Evolutionary conservation across 2,113 vertebrate genomes (phyloP).

Genomic region (Menidia beryllina): DNA sequence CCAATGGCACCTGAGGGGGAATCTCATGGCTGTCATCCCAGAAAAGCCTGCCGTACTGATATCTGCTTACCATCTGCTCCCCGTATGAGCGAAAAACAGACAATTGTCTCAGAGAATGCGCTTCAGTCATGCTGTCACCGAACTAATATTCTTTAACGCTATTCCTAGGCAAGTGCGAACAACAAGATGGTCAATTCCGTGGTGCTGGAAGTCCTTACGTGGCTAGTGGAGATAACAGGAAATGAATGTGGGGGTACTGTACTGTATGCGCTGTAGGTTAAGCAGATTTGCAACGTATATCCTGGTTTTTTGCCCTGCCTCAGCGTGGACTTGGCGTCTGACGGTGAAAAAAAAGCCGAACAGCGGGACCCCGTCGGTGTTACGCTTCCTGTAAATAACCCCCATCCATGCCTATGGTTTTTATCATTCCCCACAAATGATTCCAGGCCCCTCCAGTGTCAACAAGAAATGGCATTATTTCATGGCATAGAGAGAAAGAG

Average conservation of each 20-base stretch:
- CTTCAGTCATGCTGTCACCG: constrained; percentile 70
- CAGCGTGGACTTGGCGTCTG: constrained; percentile 70
- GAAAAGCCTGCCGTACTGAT: constrained; percentile 83
- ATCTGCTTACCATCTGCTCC: constrained; percentile 86
- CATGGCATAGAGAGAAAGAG: constrained; percentile 88
- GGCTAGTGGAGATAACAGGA: constrained; percentile 32
- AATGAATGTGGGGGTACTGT: constrained; percentile 35
- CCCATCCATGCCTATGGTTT: constrained; percentile 79
- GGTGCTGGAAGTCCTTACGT: constrained; percentile 28
- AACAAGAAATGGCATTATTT: constrained; percentile 92
- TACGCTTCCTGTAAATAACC: constrained; percentile 82
- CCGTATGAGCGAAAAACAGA: constrained; percentile 82
- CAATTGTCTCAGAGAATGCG: constrained; percentile 75
- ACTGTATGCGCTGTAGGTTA: constrained; percentile 37
- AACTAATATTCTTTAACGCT: constrained; percentile 59
- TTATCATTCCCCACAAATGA: constrained; percentile 80
- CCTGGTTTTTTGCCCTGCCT: constrained; percentile 52
- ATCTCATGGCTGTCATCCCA: constrained; percentile 85
- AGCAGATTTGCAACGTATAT: constrained; percentile 63
- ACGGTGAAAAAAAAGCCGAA: constrained; percentile 66
- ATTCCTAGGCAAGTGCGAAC: constrained; percentile 42
- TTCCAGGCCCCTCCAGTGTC: constrained; percentile 75
- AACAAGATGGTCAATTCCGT: constrained; percentile 35
- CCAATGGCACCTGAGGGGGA: constrained; percentile 85
- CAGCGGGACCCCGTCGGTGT: constrained; percentile 69